Conservation (phyloP, 2,113 vertebrate species). For the Tringa solitaria region DNA sequence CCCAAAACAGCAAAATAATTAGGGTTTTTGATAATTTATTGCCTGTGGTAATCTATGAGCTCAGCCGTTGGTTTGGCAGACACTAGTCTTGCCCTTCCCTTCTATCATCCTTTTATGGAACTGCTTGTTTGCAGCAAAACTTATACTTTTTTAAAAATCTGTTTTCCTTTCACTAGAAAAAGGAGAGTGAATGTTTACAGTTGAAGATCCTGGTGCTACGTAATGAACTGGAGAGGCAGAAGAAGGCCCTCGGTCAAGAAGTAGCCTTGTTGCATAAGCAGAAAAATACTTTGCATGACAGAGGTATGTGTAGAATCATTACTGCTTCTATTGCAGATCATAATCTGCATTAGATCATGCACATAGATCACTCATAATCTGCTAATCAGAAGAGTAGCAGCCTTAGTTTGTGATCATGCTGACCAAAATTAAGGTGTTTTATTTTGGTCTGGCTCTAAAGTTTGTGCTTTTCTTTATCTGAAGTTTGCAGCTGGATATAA, state of each 20-base stretch:
- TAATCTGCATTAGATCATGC: no score
- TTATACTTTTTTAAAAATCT: neutral
- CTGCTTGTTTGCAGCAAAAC: neutral
- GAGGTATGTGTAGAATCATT: constrained; percentile 73
- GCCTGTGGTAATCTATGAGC: neutral
- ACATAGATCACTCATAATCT: no score
- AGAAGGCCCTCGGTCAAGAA: constrained; percentile 86
- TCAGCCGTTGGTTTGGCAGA: neutral
- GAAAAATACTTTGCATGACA: constrained; percentile 79
- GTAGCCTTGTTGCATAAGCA: constrained; percentile 86
- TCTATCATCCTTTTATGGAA: neutral
- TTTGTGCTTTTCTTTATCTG: neutral
- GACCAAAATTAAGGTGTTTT: neutral
- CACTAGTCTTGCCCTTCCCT: neutral
- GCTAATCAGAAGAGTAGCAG: no score
- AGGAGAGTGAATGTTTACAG: constrained; percentile 92
- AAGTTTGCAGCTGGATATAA: neutral
- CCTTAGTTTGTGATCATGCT: neutral
- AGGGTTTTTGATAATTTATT: neutral
- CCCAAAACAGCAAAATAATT: neutral
- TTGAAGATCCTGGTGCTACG: constrained; percentile 89
- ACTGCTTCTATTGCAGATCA: neutral
- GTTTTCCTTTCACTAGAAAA: constrained; percentile 80
- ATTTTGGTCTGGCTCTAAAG: neutral
- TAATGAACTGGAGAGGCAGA: constrained; percentile 92